Base-by-base conservation (phyloP, 2,888 invertebrate species). In the Clitarchus hookeri region DNA sequence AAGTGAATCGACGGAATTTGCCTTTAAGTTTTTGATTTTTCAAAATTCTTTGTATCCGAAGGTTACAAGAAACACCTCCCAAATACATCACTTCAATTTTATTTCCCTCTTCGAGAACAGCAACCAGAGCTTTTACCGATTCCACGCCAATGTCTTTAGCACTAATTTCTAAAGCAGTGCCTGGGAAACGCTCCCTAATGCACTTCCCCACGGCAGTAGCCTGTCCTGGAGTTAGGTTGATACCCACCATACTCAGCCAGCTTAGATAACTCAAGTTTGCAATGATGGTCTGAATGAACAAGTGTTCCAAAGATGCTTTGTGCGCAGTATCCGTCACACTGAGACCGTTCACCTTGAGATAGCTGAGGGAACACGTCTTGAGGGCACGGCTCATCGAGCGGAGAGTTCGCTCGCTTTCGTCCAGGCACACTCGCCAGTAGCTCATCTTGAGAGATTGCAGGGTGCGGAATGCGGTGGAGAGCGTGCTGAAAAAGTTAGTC, bases 401-500 rank as follows among this genome's bases (percentile, higher is more conserved):
- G 88, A 92, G 90, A 53, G 91, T 91, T 25, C 90, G 90, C 54
- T 92, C 92, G 88, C 90, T 90, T 84, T 91, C 91, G 87, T 89
- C 89, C 82, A 89, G 86, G 83, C 87, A 87, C 78, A 89, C 88
- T 84, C 84, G 86, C 92, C 92, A 92, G 88, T 91, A 91, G 86
- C 91, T 91, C 54, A 91, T 91, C 86, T 91, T 89, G 36, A 92
- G 88, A 13, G 91, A 91, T 85, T 91, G 91, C 9, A 91, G 89
- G 87, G 90, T 91, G 88, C 92, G 90, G 89, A 93, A 93, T 88
- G 92, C 90, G 12, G 90, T 89, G 25, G 92, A 91, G 25, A 93
- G 89, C 25, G 91, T 92, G 87, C 90, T 90, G 89, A 93, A 93
- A 90, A 93, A 93, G 78, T 91, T 90, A 44, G 92, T 90, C 53